A percentile compares a stretch with the other conserved stretches of the same genome.
These are phyloP conservation scores for Brachirus orientalis DNA, from an alignment of 2,113 vertebrate genomes.

Conservation along the genomic window DNA sequence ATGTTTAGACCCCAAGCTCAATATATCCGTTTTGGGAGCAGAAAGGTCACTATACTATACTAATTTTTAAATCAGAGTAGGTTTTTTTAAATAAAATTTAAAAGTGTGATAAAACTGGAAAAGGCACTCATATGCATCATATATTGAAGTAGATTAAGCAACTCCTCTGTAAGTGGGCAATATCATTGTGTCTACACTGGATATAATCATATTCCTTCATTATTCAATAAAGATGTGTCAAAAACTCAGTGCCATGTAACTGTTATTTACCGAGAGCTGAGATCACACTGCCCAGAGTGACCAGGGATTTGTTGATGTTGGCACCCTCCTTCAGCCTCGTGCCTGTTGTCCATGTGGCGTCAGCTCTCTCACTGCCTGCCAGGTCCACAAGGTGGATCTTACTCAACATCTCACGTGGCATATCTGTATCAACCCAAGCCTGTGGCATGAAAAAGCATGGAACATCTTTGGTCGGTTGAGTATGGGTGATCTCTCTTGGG, in stretches of 20 bases:
- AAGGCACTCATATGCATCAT: no score
- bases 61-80: no score
- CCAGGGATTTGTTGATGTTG: slow-evolving; percentile 96
- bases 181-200: neutral
- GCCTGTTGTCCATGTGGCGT: slow-evolving; percentile 87
- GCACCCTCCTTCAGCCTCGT: slow-evolving; percentile 93
- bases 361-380: slow-evolving; percentile 92
- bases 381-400: slow-evolving; percentile 98
- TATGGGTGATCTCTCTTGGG: slow-evolving; percentile 28
- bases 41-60: neutral
- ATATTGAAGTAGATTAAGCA: no score
- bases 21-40: neutral
- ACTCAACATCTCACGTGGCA: slow-evolving; percentile 92
- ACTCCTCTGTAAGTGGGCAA: no score
- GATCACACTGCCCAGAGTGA: slow-evolving; percentile 95
- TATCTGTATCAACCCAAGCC: slow-evolving; percentile 91
- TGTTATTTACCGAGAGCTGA: slow-evolving; percentile 89
- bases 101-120: no score
- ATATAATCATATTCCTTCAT: neutral
- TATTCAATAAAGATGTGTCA: neutral
- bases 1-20: neutral
- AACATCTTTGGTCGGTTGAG: neutral
- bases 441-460: slow-evolving; percentile 55
- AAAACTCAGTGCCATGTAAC: slow-evolving; percentile 22
- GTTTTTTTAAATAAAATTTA: no score